A percentile compares a stretch with the other conserved stretches of the same genome.
These are phyloP conservation scores for Automeris io DNA, from an alignment of 2,888 invertebrate species.

Conservation along the genomic window DNA sequence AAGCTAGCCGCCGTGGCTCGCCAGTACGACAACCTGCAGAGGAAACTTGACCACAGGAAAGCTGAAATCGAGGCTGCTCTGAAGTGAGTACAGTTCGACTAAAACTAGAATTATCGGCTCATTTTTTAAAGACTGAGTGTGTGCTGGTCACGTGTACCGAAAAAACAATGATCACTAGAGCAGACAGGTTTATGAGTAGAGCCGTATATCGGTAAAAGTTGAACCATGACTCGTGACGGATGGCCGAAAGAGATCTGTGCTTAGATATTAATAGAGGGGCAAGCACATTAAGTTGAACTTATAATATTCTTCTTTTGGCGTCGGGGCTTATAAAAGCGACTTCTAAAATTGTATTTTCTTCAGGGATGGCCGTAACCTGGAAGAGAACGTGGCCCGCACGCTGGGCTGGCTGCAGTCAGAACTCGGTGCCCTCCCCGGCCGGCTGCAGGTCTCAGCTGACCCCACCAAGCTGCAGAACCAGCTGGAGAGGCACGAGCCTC, in stretches of 20 bases:
- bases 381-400: slow-evolving; percentile 91
- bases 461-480: slow-evolving; percentile 89
- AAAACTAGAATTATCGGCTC: too few species aligned
- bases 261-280: too few species aligned
- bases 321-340: neutral
- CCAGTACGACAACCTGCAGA: slow-evolving; percentile 91
- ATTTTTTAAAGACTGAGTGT: too few species aligned
- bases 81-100: slow-evolving; percentile 52
- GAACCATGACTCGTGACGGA: too few species aligned
- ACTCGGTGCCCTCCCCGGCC: slow-evolving; percentile 84
- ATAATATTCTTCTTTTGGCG: neutral
- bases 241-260: too few species aligned
- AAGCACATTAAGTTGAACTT: neutral
- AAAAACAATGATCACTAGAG: too few species aligned
- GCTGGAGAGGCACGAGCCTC: slow-evolving; percentile 90
- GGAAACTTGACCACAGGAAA: slow-evolving; percentile 92
- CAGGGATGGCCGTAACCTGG: slow-evolving; percentile 93
- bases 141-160: too few species aligned
- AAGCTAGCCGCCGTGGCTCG: slow-evolving; percentile 92
- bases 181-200: too few species aligned
- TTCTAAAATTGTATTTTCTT: neutral
- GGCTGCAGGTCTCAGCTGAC: slow-evolving; percentile 92
- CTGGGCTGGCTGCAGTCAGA: slow-evolving; percentile 93
- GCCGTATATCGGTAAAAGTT: too few species aligned
- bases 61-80: slow-evolving; percentile 92